Base-by-base conservation (phyloP, 2,888 invertebrate genomes). In the Spicauda simplicius region DNA sequence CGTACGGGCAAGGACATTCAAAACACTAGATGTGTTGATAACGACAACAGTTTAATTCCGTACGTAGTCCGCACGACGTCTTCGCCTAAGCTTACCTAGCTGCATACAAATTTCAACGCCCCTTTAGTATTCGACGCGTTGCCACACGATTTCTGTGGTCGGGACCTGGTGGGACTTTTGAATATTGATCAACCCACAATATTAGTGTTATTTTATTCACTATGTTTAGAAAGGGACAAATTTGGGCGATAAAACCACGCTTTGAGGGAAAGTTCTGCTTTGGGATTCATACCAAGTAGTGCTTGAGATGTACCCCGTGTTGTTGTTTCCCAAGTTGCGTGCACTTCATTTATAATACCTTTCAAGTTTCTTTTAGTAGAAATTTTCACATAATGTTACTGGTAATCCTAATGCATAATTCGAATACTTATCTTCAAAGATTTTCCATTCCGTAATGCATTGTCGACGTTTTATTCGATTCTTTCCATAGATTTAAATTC, bases 101-200 rank as follows among this genome's bases (percentile, higher is more conserved):
- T 81, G 91, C 86, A 91, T 92, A 91, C 88, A 85, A 91, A 90
- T 87, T 70, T 73, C 77, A 75, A 75, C 72, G 75, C 73, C 70
- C 71, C 57, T 71, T 91, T 90, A 80, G 88, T 90, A 91, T 91
- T 87, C 91, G 73, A 74, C 71, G 73, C 83, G 79, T 77, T 80
- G 77, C 74, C 80, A 81, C 91, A 91, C 91, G 90, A 90, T 91
- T 90, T 89, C 90, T 90, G 87, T 86, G 82, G 85, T 83, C 85
- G 82, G 81, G 83, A 80, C 86, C 80, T 74, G 84, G 78, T 78
- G 80, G 80, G 79, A 86, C 80, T 85, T 86, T 88, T 85, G 90
- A 90, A 92, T 92, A 91, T 90, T 91, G 89, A 92, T 90, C 82
- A 84, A 65, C 64, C 57, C 64, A 71, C 68, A 72, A 71, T 72